A percentile compares a stretch with the other conserved stretches of the same genome.
Conservation (phyloP, 2,797 vertebrate genomes). For the Xerus rutilus region DNA sequence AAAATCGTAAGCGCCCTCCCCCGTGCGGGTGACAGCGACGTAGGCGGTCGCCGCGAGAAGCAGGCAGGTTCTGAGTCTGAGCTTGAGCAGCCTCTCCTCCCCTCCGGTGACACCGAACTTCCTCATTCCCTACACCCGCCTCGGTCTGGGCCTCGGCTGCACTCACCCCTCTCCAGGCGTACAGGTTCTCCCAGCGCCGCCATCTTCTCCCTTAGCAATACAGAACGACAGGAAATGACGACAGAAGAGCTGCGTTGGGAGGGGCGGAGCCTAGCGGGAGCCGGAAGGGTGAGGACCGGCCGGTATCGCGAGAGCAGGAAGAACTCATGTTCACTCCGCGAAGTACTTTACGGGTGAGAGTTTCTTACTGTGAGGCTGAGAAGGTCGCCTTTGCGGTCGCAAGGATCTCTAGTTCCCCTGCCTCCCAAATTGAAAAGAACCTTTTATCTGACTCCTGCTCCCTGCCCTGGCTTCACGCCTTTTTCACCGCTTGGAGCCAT, state of each 20-base stretch:
- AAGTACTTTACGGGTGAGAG: fast-evolving
- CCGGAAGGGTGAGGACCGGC: conserved; percentile 63
- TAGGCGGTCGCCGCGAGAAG: not conserved
- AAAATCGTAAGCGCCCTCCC: not conserved
- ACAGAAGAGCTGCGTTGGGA: not conserved
- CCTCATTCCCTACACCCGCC: not conserved
- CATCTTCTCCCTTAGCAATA: conserved; percentile 89
- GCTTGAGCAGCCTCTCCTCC: not conserved
- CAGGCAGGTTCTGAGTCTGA: not conserved
- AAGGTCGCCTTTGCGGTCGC: fast-evolving
- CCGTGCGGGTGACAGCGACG: not conserved
- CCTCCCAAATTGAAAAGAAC: fast-evolving
- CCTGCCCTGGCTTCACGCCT: not conserved
- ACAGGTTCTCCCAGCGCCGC: conserved; percentile 96
- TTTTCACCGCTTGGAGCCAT: not conserved
- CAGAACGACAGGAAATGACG: conserved; percentile 86
- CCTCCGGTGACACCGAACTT: not conserved
- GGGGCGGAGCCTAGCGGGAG: not conserved
- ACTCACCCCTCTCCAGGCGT: conserved; percentile 96
- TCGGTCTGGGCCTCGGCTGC: not conserved
- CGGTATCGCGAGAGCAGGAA: conserved; percentile 80
- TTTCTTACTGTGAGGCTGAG: fast-evolving
- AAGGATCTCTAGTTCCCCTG: fast-evolving
- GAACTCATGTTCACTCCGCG: fast-evolving
- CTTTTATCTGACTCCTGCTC: not conserved